Percentiles rank a stretch among this genome's conserved stretches.
These are phyloP conservation scores for Heliothis virescens DNA, from an alignment of 1,140 invertebrate genomes.

Conservation along the genomic window DNA sequence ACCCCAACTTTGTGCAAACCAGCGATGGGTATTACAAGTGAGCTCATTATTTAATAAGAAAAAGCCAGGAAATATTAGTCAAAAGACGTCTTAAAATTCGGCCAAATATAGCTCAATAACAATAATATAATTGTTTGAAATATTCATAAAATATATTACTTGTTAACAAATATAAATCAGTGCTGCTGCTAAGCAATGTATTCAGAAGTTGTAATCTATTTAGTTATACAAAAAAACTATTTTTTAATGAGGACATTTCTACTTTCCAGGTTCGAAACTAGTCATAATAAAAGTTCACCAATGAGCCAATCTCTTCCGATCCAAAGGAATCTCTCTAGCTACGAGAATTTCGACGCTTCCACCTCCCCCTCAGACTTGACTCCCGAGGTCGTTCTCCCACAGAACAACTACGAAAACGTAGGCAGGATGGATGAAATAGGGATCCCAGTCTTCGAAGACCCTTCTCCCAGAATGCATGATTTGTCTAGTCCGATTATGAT, in stretches of 20 bases:
- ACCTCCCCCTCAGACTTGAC: constrained; percentile 61
- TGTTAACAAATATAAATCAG: too few relatives aligned
- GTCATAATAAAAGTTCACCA: constrained; percentile 72
- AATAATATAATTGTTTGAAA: too few relatives aligned
- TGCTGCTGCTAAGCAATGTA: too few relatives aligned
- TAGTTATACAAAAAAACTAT: not conserved
- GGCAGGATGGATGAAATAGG: constrained; percentile 82
- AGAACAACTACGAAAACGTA: constrained; percentile 82
- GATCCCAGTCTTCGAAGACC: constrained; percentile 76
- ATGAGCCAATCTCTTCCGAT: constrained; percentile 70
- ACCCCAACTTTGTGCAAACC: constrained; percentile 82
- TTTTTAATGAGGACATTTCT: not conserved
- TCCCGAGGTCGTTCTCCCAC: constrained; percentile 72
- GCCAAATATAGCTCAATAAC: too few relatives aligned
- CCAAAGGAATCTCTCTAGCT: constrained; percentile 80
- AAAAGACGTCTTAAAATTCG: too few relatives aligned
- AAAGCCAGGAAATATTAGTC: too few relatives aligned
- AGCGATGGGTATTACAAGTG: constrained; percentile 85
- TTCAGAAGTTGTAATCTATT: too few relatives aligned
- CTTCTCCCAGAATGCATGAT: constrained; percentile 66
- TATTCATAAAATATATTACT: too few relatives aligned
- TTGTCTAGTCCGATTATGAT: constrained; percentile 84
- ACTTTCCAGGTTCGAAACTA: constrained; percentile 81
- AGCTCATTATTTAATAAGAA: not conserved
- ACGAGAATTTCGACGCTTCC: constrained; percentile 82